phyloP scores from a whole-genome alignment of 2,797 vertebrate genomes.

The Discoglossus pictus region DNA sequence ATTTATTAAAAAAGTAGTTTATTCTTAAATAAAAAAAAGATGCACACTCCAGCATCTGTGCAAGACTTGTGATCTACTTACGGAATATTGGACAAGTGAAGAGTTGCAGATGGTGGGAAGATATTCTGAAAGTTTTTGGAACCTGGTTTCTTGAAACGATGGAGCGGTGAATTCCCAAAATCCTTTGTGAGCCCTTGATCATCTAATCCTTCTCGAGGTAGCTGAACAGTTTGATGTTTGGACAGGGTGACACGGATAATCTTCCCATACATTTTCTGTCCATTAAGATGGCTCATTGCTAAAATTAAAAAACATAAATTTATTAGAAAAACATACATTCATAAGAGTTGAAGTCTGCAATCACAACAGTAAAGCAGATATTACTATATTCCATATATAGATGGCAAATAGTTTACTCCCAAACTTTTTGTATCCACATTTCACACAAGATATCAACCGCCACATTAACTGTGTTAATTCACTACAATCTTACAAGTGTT shows the following conservation, averaged over 20 bases:
- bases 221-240: conserved; percentile 93
- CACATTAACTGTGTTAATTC: conserved; percentile 6
- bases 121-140: conserved; percentile 99
- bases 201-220: conserved; percentile 93
- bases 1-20: no score
- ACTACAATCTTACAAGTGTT: conserved; percentile 6
- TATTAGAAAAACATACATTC: conserved; percentile 8
- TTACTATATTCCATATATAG: no score
- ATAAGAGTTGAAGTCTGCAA: neutral
- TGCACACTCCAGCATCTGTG: no score
- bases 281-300: conserved; percentile 98
- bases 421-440: neutral
- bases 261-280: conserved; percentile 97
- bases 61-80: conserved; percentile 82
- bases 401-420: neutral
- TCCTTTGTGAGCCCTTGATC: conserved; percentile 97
- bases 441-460: neutral
- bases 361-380: no score
- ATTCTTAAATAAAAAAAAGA: no score
- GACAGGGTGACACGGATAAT: conserved; percentile 95
- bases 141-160: conserved; percentile 96
- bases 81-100: conserved; percentile 96
- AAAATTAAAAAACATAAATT: conserved; percentile 37
- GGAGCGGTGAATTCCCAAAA: conserved; percentile 93
- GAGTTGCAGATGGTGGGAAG: conserved; percentile 93